Base-by-base conservation (phyloP, 2,113 vertebrate species). In the Mionectes macconnelli region DNA sequence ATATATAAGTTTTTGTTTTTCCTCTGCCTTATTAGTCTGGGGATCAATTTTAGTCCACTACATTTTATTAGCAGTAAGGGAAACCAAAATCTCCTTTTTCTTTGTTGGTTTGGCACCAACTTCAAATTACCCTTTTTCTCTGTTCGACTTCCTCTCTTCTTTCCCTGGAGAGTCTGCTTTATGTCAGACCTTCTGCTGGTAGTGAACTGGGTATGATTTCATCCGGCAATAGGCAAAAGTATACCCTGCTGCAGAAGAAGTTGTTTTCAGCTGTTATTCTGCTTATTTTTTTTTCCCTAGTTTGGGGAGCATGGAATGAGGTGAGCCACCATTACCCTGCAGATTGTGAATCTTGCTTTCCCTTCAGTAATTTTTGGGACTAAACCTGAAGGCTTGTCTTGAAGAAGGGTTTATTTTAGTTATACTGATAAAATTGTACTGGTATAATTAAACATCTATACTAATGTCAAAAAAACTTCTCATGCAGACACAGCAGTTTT, bases 1-100 rank as follows among this genome's bases (percentile, higher is more conserved):
- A 79, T 94, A 84, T 74, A 90, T 53, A 79, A 52, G 67, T 84
- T 96, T 96, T 94, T 91, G 66, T 60, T 96, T 94, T 87, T 57
- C 60, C 40, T 87, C 81, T 80, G 30, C 44, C 69, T 74, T 90
- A 86, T 90, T 93, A 77, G 77, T 81, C 75, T 91, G 53, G 69
- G 84, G 89, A 92, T 93, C 90, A 86, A 10, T 96, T 95, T 87
- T 84, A 59, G 35, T 64, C 57, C 69, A 47, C 72, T 84, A 25
- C 44, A 27, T 93, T 96, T 91, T 94, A 94, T 86, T 97, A 93
- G 70, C 62, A 40, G 62, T 81, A 92, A 90, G 52, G 47, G 60
- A n/a, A 93, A 68, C 88, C 90, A 90, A 93, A 70, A 55, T 45
- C 52, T 87, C 40, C 52, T 83, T 84, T 91, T 75, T 67, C 64